A percentile compares a stretch with the other conserved stretches of the same genome.
These are phyloP conservation scores for Amphiprion percula DNA, from an alignment of 2,113 vertebrate genomes.

Conservation along the genomic window DNA sequence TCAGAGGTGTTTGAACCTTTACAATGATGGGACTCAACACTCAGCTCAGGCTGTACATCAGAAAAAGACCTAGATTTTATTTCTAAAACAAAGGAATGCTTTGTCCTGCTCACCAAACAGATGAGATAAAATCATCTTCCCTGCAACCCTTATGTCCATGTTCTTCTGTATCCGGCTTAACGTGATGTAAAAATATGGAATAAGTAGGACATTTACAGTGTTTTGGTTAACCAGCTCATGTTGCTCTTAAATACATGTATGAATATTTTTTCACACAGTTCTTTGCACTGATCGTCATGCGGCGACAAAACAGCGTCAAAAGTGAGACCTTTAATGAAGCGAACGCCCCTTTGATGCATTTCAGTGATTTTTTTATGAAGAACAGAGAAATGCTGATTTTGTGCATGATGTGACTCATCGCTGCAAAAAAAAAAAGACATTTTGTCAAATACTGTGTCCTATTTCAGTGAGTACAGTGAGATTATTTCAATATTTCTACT, in stretches of 20 bases:
- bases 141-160: not conserved
- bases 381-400: not conserved
- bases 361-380: not conserved
- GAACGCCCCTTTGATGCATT: too few relatives aligned
- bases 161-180: slow-evolving; percentile 4
- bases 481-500: not conserved
- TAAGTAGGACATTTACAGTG: slow-evolving; percentile 10
- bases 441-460: not conserved
- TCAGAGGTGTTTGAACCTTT: slow-evolving; percentile 30
- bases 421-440: not conserved
- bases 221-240: slow-evolving; percentile 7
- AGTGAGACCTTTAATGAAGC: not conserved
- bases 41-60: slow-evolving; percentile 24
- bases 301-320: not conserved
- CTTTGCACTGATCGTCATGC: not conserved
- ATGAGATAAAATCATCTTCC: slow-evolving; percentile 16
- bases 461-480: not conserved
- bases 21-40: slow-evolving; percentile 21
- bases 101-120: not conserved
- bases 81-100: not conserved
- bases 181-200: not conserved
- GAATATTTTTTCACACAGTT: not conserved
- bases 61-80: not conserved
- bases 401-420: not conserved
- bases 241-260: not conserved